Base-by-base conservation (phyloP, 2,113 vertebrate genomes). In the Nannobrachium achirus region DNA sequence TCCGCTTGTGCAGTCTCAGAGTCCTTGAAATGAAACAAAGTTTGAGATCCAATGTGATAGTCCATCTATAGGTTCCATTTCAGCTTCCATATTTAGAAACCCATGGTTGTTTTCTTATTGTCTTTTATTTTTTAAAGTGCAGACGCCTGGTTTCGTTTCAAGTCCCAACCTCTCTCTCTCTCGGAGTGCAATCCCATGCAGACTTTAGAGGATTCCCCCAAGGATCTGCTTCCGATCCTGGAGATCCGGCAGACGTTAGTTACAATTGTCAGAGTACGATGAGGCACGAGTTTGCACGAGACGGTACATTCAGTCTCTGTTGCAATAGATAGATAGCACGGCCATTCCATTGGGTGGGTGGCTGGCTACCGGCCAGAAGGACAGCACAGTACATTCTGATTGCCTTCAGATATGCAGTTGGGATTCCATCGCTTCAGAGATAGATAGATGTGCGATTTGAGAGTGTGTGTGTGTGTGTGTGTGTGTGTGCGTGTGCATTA, bases 341-440 rank as follows among this genome's bases (percentile, higher is more conserved):
- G 25, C 50, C 11, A 57, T 76, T 76, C 75, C 64, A 65, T n/a
- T 56, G 20, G 66, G 25, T 33, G 25, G 25, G 25, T 33, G 25
- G 25, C 25, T 79, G 80, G 74, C 82, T 4, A 60, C 25, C 64
- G 15, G 76, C 73, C 72, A 14, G 14, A 11, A 56, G 70, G 53
- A 79, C 76, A 71, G 69, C 79, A 55, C 77, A 73, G 86, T 71
- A 88, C 83, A 63, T 88, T 88, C 86, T 88, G 88, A 66, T 83
- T 74, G 38, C 56, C 25, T 60, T 10, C 14, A 33, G 59, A 63
- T n/a, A 25, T 50, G 20, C 61, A 73, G 72, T 69, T 75, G 76
- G 42, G 56, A 79, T 66, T 64, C 67, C 62, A 48, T 78, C 69
- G 78, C 60, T 69, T 6, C 1, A 48, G 25, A 33, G 25, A 33